These are phyloP conservation scores for Neosilurus hyrtlii DNA, from an alignment of 2,797 vertebrate species.

Conservation along the genomic window DNA sequence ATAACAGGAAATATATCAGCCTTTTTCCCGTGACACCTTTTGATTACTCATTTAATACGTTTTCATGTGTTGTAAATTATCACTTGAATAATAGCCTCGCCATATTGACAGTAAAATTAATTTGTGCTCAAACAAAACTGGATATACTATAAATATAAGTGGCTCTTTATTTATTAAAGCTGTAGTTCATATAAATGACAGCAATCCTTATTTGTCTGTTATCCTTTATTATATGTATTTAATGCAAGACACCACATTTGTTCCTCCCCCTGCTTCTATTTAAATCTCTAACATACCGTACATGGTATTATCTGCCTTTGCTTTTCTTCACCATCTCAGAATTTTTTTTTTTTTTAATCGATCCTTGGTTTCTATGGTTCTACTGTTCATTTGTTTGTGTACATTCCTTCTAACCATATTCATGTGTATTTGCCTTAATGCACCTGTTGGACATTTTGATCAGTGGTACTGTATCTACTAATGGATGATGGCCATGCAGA, in stretches of 20 bases:
- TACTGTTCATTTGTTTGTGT: background rate
- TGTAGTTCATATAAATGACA: background rate
- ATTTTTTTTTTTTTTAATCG: background rate
- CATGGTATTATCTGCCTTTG: constrained; percentile 9
- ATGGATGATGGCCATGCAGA: background rate
- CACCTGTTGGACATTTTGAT: constrained; percentile 1
- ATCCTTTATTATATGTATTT: background rate
- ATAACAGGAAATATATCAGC: background rate
- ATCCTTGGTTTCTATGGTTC: background rate
- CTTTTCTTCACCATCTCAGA: background rate
- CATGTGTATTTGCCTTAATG: constrained; percentile 14
- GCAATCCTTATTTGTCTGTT: background rate
- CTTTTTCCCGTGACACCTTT: background rate
- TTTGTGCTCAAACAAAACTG: too few relatives aligned
- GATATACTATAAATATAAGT: background rate
- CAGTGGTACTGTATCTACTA: background rate
- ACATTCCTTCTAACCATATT: background rate
- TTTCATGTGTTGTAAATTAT: background rate
- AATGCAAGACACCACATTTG: background rate
- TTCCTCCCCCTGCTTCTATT: too few relatives aligned
- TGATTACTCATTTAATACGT: background rate
- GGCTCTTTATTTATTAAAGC: background rate
- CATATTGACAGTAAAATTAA: background rate
- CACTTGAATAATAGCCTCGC: background rate
- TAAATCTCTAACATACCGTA: background rate